Evolutionary conservation across 2,888 invertebrate genomes (phyloP).

Genomic region (Ischnura elegans): DNA sequence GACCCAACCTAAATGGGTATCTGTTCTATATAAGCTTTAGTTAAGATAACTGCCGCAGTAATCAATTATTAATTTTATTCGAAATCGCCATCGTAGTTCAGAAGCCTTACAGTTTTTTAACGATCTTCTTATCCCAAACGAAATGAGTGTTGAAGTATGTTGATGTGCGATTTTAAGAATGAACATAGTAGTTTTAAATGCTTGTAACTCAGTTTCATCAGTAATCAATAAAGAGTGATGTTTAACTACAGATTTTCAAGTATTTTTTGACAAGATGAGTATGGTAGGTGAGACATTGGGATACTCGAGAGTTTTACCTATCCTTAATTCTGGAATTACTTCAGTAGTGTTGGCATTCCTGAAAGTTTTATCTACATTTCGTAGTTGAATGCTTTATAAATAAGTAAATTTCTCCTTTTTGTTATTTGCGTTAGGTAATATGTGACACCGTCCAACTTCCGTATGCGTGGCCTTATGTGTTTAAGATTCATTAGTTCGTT

Average conservation of each 20-base stretch:
- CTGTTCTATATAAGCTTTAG: not conserved
- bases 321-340: not conserved
- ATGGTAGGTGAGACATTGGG: not conserved
- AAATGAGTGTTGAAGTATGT: not conserved
- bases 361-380: not conserved
- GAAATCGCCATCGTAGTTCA: not conserved
- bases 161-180: not conserved
- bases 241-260: not conserved
- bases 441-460: constrained; percentile 23
- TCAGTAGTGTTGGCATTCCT: not conserved
- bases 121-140: no score
- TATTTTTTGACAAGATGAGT: not conserved
- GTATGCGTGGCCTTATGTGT: constrained; percentile 51
- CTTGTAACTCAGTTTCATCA: not conserved
- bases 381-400: not conserved
- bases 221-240: not conserved
- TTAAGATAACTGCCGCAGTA: not conserved
- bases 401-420: not conserved
- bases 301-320: not conserved
- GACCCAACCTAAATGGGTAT: not conserved
- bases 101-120: no score
- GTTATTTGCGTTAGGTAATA: constrained; percentile 4
- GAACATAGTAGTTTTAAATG: not conserved
- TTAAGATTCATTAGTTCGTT: not conserved
- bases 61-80: not conserved